Evolutionary conservation across 1,140 invertebrate species (phyloP), one percentile per base, ranked within the genome.

Genomic region (Cherax quadricarinatus): DNA sequence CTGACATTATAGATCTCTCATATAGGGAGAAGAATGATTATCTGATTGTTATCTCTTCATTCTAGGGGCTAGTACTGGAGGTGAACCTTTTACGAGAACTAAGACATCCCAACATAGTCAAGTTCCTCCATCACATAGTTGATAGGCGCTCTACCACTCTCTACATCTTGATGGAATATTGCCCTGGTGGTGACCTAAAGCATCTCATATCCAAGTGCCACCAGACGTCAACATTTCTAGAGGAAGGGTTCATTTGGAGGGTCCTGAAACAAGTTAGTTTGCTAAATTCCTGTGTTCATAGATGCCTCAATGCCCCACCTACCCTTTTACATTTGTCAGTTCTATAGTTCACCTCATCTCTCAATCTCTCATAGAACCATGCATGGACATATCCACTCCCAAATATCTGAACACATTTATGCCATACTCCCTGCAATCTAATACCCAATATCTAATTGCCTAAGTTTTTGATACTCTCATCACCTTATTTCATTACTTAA

Each of bases 121-220:
- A 60, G n/a, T 91, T 85, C 48, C 51, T 86, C 1, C 82, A 91
- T 60, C 89, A 85, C 78, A 84, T 90, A 49, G 88, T 90, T 3
- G 88, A 90, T 10, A 70, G 70, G 12, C 81, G 70, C 4, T 66
- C 81, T 80, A 90, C 80, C 12, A 90, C 88, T 16, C 66, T 90
- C 10, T 90, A 90, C 62, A 90, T 90, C 82, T 57, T 90, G 66
- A 90, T 90, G 88, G 88, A 90, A 81, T 60, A 90, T 60, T 90
- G 88, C 66, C 88, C 81, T 3, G 88, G 88, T 10, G 88, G 88
- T 14, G 88, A 90, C 82, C 88, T 90, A 48, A 90, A 85, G 41
- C 66, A 30, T 7, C 88, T 90, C 14, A 85, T 90, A 2, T 73
- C 81, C 49, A 82, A 83, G 48, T 90, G 88, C 49, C 60, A 66